These are phyloP conservation scores for Pempheris klunzingeri DNA, from an alignment of 2,797 vertebrate genomes.

Conservation along the genomic window DNA sequence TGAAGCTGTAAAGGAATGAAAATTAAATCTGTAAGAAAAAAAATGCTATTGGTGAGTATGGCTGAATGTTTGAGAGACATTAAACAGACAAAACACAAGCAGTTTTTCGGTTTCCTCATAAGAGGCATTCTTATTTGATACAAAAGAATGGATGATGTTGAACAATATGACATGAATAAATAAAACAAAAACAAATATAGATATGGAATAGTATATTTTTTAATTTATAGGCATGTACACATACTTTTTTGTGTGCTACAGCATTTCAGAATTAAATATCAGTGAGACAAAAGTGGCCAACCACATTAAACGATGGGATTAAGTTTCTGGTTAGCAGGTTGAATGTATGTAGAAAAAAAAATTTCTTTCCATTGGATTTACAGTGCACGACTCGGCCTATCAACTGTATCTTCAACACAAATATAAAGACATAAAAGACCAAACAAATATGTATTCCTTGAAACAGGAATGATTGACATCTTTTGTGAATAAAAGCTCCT, in stretches of 20 bases:
- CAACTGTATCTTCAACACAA: slow-evolving; percentile 64
- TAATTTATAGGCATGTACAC: slow-evolving; percentile 72
- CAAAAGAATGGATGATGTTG: not conserved
- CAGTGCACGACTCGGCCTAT: slow-evolving; percentile 75
- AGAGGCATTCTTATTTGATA: not conserved
- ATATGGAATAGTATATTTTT: slow-evolving; percentile 58
- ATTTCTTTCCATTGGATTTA: slow-evolving; percentile 66
- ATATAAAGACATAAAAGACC: slow-evolving; percentile 66
- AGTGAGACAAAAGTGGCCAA: slow-evolving; percentile 77
- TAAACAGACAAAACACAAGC: not conserved
- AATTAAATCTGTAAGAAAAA: not conserved
- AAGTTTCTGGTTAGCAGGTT: slow-evolving; percentile 53
- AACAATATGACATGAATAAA: not conserved
- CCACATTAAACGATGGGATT: slow-evolving; percentile 47
- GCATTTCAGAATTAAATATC: slow-evolving; percentile 82
- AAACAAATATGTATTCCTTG: slow-evolving; percentile 84
- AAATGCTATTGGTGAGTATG: not conserved
- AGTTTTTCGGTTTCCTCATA: not conserved
- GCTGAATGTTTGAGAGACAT: not conserved
- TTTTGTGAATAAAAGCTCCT: slow-evolving; percentile 84
- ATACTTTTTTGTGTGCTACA: slow-evolving; percentile 70
- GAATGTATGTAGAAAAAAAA: slow-evolving; percentile 42
- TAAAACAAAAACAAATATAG: slow-evolving; percentile 25
- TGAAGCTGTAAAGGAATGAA: slow-evolving; percentile 3
- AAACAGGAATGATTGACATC: slow-evolving; percentile 87